A percentile compares a stretch with the other conserved stretches of the same genome.
Evolutionary conservation across 35 echinoderm and acorn worm species (phyloP).

Genomic region (Apostichopus japonicus): DNA sequence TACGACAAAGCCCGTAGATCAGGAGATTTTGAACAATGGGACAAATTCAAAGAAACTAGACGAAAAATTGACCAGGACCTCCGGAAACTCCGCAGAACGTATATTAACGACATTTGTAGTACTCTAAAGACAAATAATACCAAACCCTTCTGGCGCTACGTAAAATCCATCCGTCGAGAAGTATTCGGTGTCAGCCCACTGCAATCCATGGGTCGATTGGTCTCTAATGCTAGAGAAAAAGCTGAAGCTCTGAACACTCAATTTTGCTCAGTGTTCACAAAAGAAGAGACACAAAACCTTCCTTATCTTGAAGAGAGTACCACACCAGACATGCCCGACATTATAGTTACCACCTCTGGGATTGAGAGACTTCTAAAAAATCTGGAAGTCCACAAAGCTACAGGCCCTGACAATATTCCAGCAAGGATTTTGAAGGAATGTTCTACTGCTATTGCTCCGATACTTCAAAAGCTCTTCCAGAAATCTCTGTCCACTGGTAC

Average conservation of each 20-base stretch:
- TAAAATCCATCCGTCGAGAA: slow-evolving; percentile 1
- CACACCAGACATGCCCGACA: neutral
- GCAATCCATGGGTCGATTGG: no score
- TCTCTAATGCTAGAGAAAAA: slow-evolving; percentile 6
- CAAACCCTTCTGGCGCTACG: neutral
- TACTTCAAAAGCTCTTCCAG: no score
- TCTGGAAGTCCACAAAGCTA: no score
- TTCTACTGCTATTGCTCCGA: no score
- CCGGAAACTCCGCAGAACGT: neutral
- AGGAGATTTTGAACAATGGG: slow-evolving; percentile 1
- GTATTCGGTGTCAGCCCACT: no score
- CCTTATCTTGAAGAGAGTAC: no score
- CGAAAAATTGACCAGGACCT: neutral
- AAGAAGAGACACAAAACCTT: no score
- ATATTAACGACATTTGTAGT: slow-evolving; percentile 4
- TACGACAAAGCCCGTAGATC: slow-evolving; percentile 38
- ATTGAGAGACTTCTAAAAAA: slow-evolving; percentile 37
- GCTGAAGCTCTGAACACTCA: slow-evolving; percentile 24
- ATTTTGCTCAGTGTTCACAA: slow-evolving; percentile 40
- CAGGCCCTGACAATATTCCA: no score
- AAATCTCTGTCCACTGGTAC: no score
- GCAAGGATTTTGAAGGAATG: no score
- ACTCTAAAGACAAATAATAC: slow-evolving; percentile 5
- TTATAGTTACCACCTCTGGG: no score
- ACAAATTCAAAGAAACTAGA: slow-evolving; percentile 29